Conservation (phyloP, 2,113 vertebrate genomes). For the Psilopsiagon aurifrons region DNA sequence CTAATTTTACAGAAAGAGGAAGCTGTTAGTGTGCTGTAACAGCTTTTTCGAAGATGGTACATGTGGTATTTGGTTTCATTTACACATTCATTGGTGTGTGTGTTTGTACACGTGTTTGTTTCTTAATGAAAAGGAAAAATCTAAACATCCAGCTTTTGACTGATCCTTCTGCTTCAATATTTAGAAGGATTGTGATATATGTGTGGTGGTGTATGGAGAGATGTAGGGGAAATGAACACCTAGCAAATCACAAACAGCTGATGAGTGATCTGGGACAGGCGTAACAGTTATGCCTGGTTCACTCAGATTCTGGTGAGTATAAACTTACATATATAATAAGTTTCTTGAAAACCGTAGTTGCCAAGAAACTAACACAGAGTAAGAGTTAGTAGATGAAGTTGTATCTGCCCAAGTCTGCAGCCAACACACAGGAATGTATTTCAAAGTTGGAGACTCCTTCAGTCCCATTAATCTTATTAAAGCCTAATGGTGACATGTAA, state of each 20-base stretch:
- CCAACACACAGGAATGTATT: not conserved
- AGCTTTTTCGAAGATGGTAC: not conserved
- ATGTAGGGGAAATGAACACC: not conserved
- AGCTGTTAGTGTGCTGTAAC: not conserved
- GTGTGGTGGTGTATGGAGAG: accelerated
- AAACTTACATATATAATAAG: not conserved
- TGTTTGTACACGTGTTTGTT: not conserved
- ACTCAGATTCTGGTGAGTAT: not conserved
- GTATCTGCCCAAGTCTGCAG: not conserved
- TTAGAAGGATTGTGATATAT: not conserved
- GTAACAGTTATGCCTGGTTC: not conserved
- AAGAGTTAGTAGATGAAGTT: not conserved
- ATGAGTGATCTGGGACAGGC: not conserved
- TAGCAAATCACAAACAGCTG: not conserved
- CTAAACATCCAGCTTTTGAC: not conserved
- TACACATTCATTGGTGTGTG: not conserved
- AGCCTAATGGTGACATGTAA: constrained; percentile 14
- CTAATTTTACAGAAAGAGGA: not conserved
- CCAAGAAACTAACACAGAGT: not conserved
- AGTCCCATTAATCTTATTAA: constrained; percentile 35
- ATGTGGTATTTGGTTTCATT: not conserved
- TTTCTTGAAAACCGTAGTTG: not conserved
- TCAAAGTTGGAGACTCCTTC: not conserved
- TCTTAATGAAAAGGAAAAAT: not conserved
- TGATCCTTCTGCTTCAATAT: not conserved